A percentile compares a stretch with the other conserved stretches of the same genome.
phyloP scores from a whole-genome alignment of 2,888 invertebrate genomes.

The Periphyllus acericola region DNA sequence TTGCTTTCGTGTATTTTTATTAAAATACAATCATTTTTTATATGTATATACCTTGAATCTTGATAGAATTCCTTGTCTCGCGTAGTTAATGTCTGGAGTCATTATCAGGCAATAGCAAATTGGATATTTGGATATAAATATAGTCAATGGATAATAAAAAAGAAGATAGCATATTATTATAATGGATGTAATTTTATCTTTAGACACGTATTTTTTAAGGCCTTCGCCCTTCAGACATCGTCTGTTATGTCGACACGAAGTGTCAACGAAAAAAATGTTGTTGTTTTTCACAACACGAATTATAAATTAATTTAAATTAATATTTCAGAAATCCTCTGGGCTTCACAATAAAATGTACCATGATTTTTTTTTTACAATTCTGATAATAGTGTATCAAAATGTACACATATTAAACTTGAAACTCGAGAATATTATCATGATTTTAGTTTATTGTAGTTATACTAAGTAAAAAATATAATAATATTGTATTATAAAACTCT shows the following conservation, averaged over 20 bases:
- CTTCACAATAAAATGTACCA: no score
- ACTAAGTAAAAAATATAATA: no score
- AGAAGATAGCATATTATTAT: not conserved
- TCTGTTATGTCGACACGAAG: not conserved
- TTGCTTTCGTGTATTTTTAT: not conserved
- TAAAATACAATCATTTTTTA: constrained; percentile 9
- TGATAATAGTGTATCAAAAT: no score
- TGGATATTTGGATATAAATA: constrained; percentile 19
- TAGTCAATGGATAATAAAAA: not conserved
- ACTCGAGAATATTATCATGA: no score
- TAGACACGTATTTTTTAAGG: not conserved
- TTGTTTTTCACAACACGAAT: not conserved
- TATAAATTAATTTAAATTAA: not conserved
- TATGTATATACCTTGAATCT: not conserved
- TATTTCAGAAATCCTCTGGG: not conserved
- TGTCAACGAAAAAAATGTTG: not conserved
- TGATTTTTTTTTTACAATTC: no score
- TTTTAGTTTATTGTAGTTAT: no score
- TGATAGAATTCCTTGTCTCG: not conserved
- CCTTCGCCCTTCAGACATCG: not conserved
- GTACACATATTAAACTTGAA: no score
- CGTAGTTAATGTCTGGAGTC: not conserved
- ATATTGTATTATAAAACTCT: no score
- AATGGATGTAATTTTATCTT: constrained; percentile 1
- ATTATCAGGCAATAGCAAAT: constrained; percentile 28